These are phyloP conservation scores for Tiaroga cobitis DNA, from an alignment of 2,797 vertebrate species.

Conservation along the genomic window DNA sequence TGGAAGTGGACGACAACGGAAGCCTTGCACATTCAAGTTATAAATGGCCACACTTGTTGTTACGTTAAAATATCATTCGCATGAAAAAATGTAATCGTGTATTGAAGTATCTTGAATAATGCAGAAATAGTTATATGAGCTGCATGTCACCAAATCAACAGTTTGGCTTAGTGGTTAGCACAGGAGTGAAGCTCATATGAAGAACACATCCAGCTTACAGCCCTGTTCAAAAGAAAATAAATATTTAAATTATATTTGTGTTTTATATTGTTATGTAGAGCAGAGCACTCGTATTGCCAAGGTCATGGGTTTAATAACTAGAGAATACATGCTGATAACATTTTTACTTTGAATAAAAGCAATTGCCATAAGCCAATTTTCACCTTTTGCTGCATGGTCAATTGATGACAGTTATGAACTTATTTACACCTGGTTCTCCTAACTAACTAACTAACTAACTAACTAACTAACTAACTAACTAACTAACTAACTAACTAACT, in stretches of 20 bases:
- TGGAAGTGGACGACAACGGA: background rate
- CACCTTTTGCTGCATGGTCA: too few species aligned
- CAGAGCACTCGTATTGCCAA: background rate
- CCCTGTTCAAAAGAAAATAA: background rate
- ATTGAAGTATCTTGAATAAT: background rate
- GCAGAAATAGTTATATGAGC: background rate
- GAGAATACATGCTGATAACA: background rate
- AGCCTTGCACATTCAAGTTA: background rate
- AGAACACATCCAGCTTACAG: background rate
- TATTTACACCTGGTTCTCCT: too few species aligned
- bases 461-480: too few species aligned
- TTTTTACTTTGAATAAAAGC: too few species aligned
- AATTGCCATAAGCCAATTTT: too few species aligned
- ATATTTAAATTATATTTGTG: background rate
- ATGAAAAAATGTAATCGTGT: background rate
- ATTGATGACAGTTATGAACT: too few species aligned
- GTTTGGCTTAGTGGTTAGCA: background rate
- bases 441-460: too few species aligned
- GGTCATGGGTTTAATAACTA: background rate
- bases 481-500: too few species aligned
- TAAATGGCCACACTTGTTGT: background rate
- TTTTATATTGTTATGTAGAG: background rate
- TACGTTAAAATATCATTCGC: background rate
- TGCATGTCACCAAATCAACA: background rate
- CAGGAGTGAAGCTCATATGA: background rate